Conservation (phyloP, 2,113 vertebrate species). For the Mixornis gularis region DNA sequence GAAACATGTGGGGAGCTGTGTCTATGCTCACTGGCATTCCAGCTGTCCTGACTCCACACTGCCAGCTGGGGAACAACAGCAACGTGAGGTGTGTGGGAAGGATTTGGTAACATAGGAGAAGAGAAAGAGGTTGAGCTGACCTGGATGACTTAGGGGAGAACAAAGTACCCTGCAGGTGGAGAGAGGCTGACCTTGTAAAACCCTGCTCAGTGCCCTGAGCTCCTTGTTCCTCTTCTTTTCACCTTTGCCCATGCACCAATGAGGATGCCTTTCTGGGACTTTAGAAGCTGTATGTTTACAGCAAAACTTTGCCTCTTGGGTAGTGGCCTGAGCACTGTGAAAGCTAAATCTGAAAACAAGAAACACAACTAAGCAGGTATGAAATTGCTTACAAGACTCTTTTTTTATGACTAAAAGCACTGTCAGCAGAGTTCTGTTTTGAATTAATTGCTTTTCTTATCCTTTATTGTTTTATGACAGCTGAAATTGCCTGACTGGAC, state of each 20-base stretch:
- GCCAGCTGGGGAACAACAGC: not conserved
- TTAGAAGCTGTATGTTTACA: not conserved
- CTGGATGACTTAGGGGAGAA: not conserved
- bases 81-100: fast-evolving
- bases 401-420: not conserved
- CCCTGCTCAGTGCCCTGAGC: not conserved
- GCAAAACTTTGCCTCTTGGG: not conserved
- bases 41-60: fast-evolving
- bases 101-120: not conserved
- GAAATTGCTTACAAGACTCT: not conserved
- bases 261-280: not conserved
- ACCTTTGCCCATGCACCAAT: not conserved
- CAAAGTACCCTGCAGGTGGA: not conserved
- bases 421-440: not conserved
- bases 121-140: not conserved
- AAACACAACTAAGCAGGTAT: not conserved
- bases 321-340: not conserved
- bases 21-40: not conserved
- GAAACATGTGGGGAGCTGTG: fast-evolving
- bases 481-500: not conserved
- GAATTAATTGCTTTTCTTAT: conserved; percentile 17
- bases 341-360: not conserved
- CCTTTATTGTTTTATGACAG: conserved; percentile 21
- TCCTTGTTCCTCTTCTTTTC: not conserved
- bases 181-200: not conserved